Conservation (phyloP, 2,888 invertebrate species). For the Phaedon cochleariae region DNA sequence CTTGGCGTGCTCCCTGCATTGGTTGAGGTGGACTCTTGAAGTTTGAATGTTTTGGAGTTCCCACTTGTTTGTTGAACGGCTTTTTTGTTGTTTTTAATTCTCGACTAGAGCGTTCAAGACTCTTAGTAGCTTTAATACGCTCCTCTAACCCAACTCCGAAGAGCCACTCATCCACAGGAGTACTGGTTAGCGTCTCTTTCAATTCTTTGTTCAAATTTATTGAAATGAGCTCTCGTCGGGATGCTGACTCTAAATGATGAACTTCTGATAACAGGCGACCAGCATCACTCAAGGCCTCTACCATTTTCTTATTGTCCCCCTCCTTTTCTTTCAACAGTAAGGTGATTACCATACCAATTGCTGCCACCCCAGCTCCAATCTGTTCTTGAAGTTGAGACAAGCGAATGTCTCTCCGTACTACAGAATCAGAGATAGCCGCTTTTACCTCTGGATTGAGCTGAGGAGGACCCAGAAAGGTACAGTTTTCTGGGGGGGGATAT, state of each 20-base stretch:
- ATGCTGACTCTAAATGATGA: conserved; percentile 22
- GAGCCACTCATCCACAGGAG: conserved; percentile 23
- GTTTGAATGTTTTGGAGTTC: conserved; percentile 13
- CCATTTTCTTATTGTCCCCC: background rate
- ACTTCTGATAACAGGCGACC: conserved; percentile 23
- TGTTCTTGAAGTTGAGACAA: background rate
- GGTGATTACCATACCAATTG: background rate
- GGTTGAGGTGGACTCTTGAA: conserved; percentile 25
- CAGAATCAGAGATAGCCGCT: conserved; percentile 19
- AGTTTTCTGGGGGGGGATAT: conserved; percentile 31
- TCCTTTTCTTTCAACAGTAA: background rate
- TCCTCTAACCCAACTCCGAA: conserved; percentile 28
- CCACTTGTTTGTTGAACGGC: background rate
- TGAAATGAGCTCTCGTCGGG: conserved; percentile 20
- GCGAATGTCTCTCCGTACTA: background rate
- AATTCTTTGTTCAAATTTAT: conserved; percentile 24
- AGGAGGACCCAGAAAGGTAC: conserved; percentile 18
- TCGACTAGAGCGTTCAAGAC: conserved; percentile 20
- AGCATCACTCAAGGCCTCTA: conserved; percentile 28
- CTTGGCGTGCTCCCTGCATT: conserved; percentile 18
- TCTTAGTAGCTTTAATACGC: conserved; percentile 19
- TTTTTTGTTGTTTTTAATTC: conserved; percentile 22
- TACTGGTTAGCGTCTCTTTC: conserved; percentile 20
- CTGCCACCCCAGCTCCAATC: background rate
- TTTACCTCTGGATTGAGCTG: conserved; percentile 25